Evolutionary conservation across 2,113 vertebrate genomes (phyloP).

Genomic region (Phylloscopus trochilus): DNA sequence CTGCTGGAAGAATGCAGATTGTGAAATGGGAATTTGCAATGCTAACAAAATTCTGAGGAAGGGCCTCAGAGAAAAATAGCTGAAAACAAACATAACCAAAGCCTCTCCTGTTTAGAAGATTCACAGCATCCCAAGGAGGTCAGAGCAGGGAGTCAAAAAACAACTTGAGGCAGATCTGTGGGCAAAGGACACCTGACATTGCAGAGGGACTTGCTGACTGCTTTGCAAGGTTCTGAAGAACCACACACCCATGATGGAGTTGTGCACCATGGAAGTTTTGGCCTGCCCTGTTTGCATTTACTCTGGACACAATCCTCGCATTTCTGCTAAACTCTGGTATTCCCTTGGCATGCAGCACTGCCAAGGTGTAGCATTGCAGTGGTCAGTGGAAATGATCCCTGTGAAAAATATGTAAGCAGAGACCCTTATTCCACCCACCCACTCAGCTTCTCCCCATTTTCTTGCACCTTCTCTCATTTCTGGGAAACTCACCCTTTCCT

Average conservation of each 20-base stretch:
- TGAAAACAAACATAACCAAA: neutral
- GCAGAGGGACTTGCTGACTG: neutral
- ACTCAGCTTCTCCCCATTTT: neutral
- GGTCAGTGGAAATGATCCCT: neutral
- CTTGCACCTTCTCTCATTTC: neutral
- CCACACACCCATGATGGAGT: neutral
- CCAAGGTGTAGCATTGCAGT: fast-evolving
- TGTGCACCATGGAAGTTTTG: neutral
- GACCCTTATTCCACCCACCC: neutral
- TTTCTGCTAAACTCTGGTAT: neutral
- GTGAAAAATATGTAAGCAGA: neutral
- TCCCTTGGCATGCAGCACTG: fast-evolving
- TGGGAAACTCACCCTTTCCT: neutral
- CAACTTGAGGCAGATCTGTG: neutral
- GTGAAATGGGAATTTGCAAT: constrained; percentile 50
- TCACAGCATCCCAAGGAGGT: neutral
- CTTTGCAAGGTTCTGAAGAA: neutral
- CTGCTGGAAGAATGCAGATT: constrained; percentile 49
- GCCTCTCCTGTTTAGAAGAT: neutral
- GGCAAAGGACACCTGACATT: neutral
- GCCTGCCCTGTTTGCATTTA: neutral
- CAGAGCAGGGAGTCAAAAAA: neutral
- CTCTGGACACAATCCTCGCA: neutral
- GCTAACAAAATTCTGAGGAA: constrained; percentile 35
- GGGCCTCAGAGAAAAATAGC: neutral